Percentiles rank a stretch among this genome's conserved stretches.
Evolutionary conservation across 1,140 invertebrate genomes (phyloP).

Genomic region (Watersipora subatra): DNA sequence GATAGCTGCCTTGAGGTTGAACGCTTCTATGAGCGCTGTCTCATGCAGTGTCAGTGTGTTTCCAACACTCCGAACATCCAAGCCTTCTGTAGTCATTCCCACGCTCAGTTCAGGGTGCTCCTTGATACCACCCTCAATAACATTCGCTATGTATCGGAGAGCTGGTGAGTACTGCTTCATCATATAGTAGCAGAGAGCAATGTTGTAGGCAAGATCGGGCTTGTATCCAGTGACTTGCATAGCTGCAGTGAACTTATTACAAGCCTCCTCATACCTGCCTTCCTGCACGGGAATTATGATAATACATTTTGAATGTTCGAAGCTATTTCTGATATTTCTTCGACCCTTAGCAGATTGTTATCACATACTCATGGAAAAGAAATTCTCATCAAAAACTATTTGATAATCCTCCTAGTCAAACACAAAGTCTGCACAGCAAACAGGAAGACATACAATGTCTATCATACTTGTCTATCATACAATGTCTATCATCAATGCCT

Average conservation of each 20-base stretch:
- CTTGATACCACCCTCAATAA: constrained; percentile 86
- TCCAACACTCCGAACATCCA: constrained; percentile 88
- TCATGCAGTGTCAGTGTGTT: constrained; percentile 91
- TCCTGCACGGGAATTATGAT: constrained; percentile 54
- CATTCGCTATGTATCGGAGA: constrained; percentile 64
- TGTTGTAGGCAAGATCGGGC: constrained; percentile 76
- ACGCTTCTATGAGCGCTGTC: constrained; percentile 91
- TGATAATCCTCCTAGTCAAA: too few relatives aligned
- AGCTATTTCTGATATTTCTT: not conserved
- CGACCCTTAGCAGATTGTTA: too few relatives aligned
- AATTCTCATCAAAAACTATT: too few relatives aligned
- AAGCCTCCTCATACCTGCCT: constrained; percentile 73
- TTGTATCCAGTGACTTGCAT: constrained; percentile 46
- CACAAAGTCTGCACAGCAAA: too few relatives aligned
- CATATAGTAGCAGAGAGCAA: constrained; percentile 87
- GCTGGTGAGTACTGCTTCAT: constrained; percentile 84
- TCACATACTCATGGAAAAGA: too few relatives aligned
- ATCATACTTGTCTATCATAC: too few relatives aligned
- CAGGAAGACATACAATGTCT: too few relatives aligned
- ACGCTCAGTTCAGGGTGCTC: constrained; percentile 96
- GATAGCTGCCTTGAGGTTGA: constrained; percentile 95
- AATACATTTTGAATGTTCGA: constrained; percentile 14
- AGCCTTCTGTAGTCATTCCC: constrained; percentile 93
- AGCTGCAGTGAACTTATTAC: constrained; percentile 78
- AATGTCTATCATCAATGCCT: too few relatives aligned